Base-by-base conservation (phyloP, 2,113 vertebrate genomes). In the Brachyhypopomus occidentalis region DNA sequence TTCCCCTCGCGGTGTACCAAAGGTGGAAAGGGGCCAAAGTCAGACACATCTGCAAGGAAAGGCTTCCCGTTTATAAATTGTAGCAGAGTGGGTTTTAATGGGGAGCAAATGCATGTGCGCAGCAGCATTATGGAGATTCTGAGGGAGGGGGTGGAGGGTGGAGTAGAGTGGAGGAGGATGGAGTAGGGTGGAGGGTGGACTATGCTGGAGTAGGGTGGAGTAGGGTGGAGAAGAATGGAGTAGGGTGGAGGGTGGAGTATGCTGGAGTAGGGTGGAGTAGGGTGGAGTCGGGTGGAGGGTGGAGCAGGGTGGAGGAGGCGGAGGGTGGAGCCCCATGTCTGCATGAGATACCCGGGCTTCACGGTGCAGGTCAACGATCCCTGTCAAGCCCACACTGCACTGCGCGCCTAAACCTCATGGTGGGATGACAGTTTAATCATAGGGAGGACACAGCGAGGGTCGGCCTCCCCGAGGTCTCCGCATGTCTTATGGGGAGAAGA, bases 81-180 rank as follows among this genome's bases (percentile, higher is more conserved):
- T 23, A 72, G 77, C 71, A 74, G 64, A 84, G 80, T 82, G 62
- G 27, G 82, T 77, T 81, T 80, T 86, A 82, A 84, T 79, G 66
- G 5, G 62, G 76, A 82, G 20, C 66, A 64, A 77, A 86, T 84
- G 80, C 70, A 20, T 77, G 73, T n/a, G 59, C 34, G 48, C 16
- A 62, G 66, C 17, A 67, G 72, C 58, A 60, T 76, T 72, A 38
- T 4, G 41, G 41, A 41, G 5, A 41, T 41, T 41, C 41, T 41
- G 41, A 41, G 41, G 41, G 41, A 41, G 41, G 3, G 30, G 3
- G 30, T 30, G 30, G 30, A 69, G 23, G 41, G 17, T 72, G 63
- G 74, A 30, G 66, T 81, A 62, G 79, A 59, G 22, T 23, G 62
- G 72, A 76, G 62, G 72, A 76, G 30, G 30, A 3, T 30, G 30